Conservation (phyloP, 2,113 vertebrate genomes). For the Anser cygnoides region DNA sequence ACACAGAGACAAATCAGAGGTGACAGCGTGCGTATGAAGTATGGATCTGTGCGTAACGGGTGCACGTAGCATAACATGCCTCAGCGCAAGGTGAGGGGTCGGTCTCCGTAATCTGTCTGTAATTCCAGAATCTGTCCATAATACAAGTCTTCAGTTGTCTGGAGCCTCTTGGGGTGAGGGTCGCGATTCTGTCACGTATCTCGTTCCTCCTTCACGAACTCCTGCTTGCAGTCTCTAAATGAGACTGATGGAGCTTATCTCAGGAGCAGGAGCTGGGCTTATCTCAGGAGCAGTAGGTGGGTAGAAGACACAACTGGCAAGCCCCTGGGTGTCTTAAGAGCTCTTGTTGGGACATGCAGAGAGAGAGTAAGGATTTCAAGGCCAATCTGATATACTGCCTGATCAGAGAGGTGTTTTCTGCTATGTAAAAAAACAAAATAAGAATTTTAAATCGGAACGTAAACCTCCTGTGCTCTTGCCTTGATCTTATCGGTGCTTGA, state of each 20-base stretch:
- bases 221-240: not conserved
- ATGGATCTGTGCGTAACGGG: not conserved
- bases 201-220: not conserved
- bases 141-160: not conserved
- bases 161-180: not conserved
- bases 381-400: slow-evolving; percentile 48
- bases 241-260: not conserved
- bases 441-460: slow-evolving; percentile 18
- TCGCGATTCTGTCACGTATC: not conserved
- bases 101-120: not conserved
- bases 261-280: not conserved
- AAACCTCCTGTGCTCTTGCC: slow-evolving; percentile 28
- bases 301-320: not conserved
- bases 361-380: slow-evolving; percentile 7
- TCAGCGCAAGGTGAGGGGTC: not conserved
- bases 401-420: slow-evolving; percentile 35
- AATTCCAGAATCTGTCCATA: not conserved
- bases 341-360: slow-evolving; percentile 42
- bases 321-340: not conserved
- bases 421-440: slow-evolving; percentile 55
- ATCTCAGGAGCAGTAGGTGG: not conserved
- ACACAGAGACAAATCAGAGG: not conserved
- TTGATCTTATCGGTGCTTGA: slow-evolving; percentile 51
- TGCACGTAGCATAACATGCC: rapidly evolving
- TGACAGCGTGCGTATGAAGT: not conserved